Base-by-base conservation (phyloP, 2,797 vertebrate species). In the Australoheros facetus region DNA sequence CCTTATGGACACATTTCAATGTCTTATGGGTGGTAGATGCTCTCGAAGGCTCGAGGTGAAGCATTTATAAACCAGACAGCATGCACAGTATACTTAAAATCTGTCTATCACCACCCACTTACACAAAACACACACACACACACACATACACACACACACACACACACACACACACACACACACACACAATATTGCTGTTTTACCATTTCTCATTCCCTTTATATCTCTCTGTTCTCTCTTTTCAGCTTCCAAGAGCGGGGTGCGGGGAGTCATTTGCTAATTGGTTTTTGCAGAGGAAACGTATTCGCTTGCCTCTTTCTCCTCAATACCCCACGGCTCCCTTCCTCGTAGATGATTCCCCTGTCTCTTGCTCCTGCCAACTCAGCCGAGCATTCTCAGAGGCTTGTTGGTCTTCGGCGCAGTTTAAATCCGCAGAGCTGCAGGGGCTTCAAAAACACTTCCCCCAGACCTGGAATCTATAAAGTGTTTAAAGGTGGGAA, bases 211-310 rank as follows among this genome's bases (percentile, higher is more conserved):
- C 88, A 78, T 81, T 91, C 88, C 71, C 81, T 86, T 84, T 85
- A 80, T 82, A 80, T 85, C 84, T 82, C 73, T 87, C 81, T 71
- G 55, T 90, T 88, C 87, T 87, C 87, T 88, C 84, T 88, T 77
- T 89, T 90, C 84, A 70, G 83, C 84, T 83, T 92, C 88, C 88
- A 88, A 88, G 84, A 81, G 87, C 80, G 76, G 87, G 86, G 92
- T 86, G 93, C 78, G 53, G 87, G 88, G 91, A 94, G 90, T 94
- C 92, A 94, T 95, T 94, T 93, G 89, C 93, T 94, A 95, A 95
- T 95, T 95, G 94, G 92, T 93, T 93, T 69, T 94, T 93, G 92
- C 89, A 88, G 90, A 88, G 90, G 87, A 92, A 94, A 92, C 87
- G 56, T 91, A 87, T 92, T 92, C 73, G 69, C 88, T 92, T 71